A percentile compares a stretch with the other conserved stretches of the same genome.
phyloP scores from a whole-genome alignment of 1,140 invertebrate genomes.

The Drosophila nasuta region DNA sequence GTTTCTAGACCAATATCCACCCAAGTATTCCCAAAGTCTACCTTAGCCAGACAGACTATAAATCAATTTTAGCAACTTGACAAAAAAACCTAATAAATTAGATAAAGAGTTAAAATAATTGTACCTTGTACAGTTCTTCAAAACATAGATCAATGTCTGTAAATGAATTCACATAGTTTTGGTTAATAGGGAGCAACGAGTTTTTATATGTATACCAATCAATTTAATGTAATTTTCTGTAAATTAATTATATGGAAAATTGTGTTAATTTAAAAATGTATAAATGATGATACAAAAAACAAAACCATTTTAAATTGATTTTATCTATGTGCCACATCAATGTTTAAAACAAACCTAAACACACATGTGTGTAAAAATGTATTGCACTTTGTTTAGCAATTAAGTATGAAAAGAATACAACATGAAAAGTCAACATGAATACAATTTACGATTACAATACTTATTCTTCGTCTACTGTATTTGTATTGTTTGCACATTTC shows the following conservation, averaged over 20 bases:
- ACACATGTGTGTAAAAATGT: slow-evolving; percentile 13
- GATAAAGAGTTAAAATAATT: too few relatives aligned
- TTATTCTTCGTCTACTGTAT: slow-evolving; percentile 6
- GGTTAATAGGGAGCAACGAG: slow-evolving; percentile 67
- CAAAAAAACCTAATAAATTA: too few relatives aligned
- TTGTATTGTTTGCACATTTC: slow-evolving; percentile 44
- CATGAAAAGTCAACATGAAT: slow-evolving; percentile 26
- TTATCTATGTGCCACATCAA: slow-evolving; percentile 35
- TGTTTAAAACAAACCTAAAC: slow-evolving; percentile 11
- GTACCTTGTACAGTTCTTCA: too few relatives aligned
- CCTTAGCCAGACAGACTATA: slow-evolving; percentile 40
- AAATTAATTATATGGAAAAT: slow-evolving; percentile 37
- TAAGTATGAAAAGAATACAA: slow-evolving; percentile 25
- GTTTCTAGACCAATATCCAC: slow-evolving; percentile 76
- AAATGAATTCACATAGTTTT: slow-evolving; percentile 44
- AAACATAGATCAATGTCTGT: slow-evolving; percentile 36
- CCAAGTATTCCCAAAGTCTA: slow-evolving; percentile 26
- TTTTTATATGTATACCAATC: slow-evolving; percentile 7
- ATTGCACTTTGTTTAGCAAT: slow-evolving; percentile 50
- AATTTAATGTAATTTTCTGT: slow-evolving; percentile 40
- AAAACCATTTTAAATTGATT: slow-evolving; percentile 15
- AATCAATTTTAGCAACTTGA: slow-evolving; percentile 40
- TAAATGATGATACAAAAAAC: slow-evolving; percentile 1
- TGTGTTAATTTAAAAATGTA: slow-evolving; percentile 5
- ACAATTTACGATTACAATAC: slow-evolving; percentile 36